Evolutionary conservation across 2,797 vertebrate genomes (phyloP), one percentile per base, ranked within the genome.

Genomic region (Enteromius treurensis): DNA sequence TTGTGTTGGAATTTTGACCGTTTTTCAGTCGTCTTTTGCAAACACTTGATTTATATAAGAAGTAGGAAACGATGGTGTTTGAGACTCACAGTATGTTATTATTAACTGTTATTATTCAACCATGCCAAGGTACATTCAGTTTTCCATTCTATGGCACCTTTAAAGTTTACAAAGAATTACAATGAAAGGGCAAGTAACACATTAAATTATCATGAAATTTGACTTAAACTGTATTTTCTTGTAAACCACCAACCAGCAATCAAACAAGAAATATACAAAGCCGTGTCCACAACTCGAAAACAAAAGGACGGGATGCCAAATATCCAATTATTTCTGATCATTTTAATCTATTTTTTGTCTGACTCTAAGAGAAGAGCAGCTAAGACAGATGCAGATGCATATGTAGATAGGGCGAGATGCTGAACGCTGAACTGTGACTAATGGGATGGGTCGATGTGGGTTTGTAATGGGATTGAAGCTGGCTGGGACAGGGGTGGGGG

Each of bases 381-480:
- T 60, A 40, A 58, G 53, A 51, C 55, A 73, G 40, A 74, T 49
- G 45, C 58, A 64, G 71, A 64, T 65, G 64, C 23, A 49, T 47
- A 55, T 77, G 62, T 19, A 68, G 58, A 81, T 71, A 47, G 69
- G 29, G 55, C 15, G 71, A 76, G 70, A 65, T 62, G 71, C 29
- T 1, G 9, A 64, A 45, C 6, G 69, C 55, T 37, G 55, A 53
- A 74, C 71, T 77, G 62, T 75, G 62, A 82, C 62, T 82, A 68
- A 83, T 84, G 76, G 77, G 82, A 87, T 67, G 74, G 67, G 71
- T 84, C 60, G 79, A 71, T 58, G 55, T 60, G 42, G 37, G 67
- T 58, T 68, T 55, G 83, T 84, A 82, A 86, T 82, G 58, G 68
- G 73, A 79, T 81, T 86, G 76, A 86, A 23, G 26, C 51, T 58